Base-by-base conservation (phyloP, 2,888 invertebrate genomes). In the Mycalesis mineus region DNA sequence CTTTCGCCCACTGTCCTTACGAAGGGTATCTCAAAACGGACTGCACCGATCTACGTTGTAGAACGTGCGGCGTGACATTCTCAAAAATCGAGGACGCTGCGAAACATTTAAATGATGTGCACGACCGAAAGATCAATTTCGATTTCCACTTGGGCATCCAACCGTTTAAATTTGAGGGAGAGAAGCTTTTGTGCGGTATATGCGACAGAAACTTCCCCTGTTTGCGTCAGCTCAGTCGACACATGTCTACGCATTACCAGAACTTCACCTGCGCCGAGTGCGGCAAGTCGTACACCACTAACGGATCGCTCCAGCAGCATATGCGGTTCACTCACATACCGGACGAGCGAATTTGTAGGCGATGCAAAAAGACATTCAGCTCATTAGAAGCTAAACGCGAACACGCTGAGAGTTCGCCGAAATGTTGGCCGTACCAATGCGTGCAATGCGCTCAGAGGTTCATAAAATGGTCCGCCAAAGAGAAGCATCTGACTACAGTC, bases 211-310 rank as follows among this genome's bases (percentile, higher is more conserved):
- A 74, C 54, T 77, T 73, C 57, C 65, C 72, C 0, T 70, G 71
- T 31, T 61, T 80, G 11, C 71, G 74, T 0, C 65, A 67, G 8
- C 59, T 79, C 8, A 78, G 75, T 47, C 71, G 72, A 14, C 80
- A 80, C 54, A 75, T 74, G 50, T 72, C 75, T 31, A 67, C 68
- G 0, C 80, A 80, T 65, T 78, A 67, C 47, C 61, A 64, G 4
- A 77, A 75, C 41, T 73, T 68, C 57, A 75, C 75, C 0, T 80
- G 79, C 40, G 77, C 75, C 28, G 68, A 67, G 7, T 80, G 80
- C 57, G 80, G 80, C 1, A 79, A 77, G 53, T 71, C 70, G 1
- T 79, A 74, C 55, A 65, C 71, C 0, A 69, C 71, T 0, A 59
- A 60, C 3, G 63, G 69, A 0, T 67, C 75, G 3, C 63, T 79